Conservation (phyloP, 1,140 invertebrate species). For the Druon quercuslanigerum region DNA sequence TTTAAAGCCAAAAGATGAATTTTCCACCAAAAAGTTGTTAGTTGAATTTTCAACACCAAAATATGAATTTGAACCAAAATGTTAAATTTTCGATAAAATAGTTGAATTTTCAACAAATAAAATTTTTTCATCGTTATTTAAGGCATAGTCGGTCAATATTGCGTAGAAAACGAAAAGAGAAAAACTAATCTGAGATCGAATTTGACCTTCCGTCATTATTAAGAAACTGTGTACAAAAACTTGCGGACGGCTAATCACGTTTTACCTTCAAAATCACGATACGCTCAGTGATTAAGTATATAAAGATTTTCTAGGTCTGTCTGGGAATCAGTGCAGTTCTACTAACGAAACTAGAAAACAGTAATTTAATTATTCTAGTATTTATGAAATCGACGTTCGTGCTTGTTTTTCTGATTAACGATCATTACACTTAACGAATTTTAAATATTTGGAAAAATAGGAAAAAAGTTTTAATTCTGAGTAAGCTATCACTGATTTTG, state of each 20-base stretch:
- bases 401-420: constrained; percentile 40
- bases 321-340: not conserved
- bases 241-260: constrained; percentile 3
- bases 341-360: constrained; percentile 5
- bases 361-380: not conserved
- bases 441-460: too few relatives aligned
- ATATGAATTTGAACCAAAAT: too few relatives aligned
- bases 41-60: too few relatives aligned
- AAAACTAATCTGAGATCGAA: not conserved
- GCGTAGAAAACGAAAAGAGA: too few relatives aligned
- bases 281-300: constrained; percentile 9
- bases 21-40: too few relatives aligned
- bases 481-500: not conserved
- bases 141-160: too few relatives aligned
- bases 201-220: constrained; percentile 6
- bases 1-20: too few relatives aligned
- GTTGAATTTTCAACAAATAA: too few relatives aligned
- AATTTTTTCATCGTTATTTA: too few relatives aligned
- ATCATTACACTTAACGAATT: constrained; percentile 40
- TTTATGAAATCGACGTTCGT: constrained; percentile 33
- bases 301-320: constrained; percentile 20
- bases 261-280: not conserved
- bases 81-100: too few relatives aligned
- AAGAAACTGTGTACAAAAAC: constrained; percentile 4
- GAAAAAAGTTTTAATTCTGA: too few relatives aligned